Evolutionary conservation across 2,888 invertebrate species (phyloP).

Genomic region (Nemotelus nigrinus): DNA sequence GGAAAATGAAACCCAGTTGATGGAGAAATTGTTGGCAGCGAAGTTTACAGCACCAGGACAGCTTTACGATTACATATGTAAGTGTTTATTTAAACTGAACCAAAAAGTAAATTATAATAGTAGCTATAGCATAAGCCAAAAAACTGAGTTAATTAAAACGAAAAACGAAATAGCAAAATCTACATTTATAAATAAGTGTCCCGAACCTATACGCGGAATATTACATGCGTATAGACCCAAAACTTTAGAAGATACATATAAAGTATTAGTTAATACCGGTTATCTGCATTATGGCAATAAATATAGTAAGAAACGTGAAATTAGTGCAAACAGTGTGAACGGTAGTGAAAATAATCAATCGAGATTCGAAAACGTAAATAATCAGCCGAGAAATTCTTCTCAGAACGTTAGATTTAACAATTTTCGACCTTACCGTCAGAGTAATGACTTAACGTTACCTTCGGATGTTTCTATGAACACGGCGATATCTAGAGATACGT

Average conservation of each 20-base stretch:
- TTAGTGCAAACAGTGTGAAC: background rate
- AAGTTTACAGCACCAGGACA: slow-evolving; percentile 14
- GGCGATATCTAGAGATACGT: background rate
- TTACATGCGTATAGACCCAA: too few species aligned
- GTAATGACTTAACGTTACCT: slow-evolving; percentile 4
- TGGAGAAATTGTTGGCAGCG: slow-evolving; percentile 28
- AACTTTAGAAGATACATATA: too few species aligned
- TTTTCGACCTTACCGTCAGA: too few species aligned
- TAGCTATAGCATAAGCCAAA: too few species aligned
- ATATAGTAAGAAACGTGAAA: slow-evolving; percentile 9
- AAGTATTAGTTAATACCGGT: slow-evolving; percentile 33
- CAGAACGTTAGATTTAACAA: slow-evolving; percentile 19
- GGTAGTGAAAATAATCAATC: background rate
- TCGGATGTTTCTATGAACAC: slow-evolving; percentile 25
- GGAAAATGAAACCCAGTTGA: slow-evolving; percentile 24
- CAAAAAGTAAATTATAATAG: too few species aligned
- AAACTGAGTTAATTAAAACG: too few species aligned
- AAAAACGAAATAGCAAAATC: too few species aligned
- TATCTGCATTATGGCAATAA: slow-evolving; percentile 23
- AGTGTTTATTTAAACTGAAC: slow-evolving; percentile 34
- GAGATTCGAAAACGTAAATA: too few species aligned
- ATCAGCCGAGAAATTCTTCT: background rate
- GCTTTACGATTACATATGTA: slow-evolving; percentile 24
- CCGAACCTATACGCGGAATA: too few species aligned
- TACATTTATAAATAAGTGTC: too few species aligned